A percentile compares a stretch with the other conserved stretches of the same genome.
phyloP scores from a whole-genome alignment of 2,888 invertebrate species.

The Pheosia gnoma region DNA sequence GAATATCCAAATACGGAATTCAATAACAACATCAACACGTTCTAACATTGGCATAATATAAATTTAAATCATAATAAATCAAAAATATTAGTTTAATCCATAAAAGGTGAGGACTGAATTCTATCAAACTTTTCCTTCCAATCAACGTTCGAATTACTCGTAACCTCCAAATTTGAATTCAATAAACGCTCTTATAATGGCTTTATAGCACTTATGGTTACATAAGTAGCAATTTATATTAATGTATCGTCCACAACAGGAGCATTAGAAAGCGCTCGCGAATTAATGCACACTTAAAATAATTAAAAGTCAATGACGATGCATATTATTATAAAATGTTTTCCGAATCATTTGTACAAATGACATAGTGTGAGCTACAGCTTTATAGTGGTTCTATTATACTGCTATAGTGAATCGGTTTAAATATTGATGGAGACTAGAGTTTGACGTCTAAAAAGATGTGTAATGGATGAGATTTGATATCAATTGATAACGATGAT shows the following conservation, averaged over 20 bases:
- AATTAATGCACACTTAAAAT: slow-evolving; percentile 47
- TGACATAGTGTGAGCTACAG: slow-evolving; percentile 6
- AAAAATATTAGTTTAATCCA: slow-evolving; percentile 1
- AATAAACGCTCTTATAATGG: background rate
- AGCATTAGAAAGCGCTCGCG: slow-evolving; percentile 48
- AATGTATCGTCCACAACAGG: slow-evolving; percentile 16
- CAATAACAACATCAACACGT: background rate
- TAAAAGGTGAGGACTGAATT: background rate
- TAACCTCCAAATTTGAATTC: background rate
- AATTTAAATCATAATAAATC: slow-evolving; percentile 3
- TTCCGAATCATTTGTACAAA: slow-evolving; percentile 4
- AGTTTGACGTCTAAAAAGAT: slow-evolving; percentile 6
- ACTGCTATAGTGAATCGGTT: slow-evolving; percentile 4
- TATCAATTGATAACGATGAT: slow-evolving; percentile 3
- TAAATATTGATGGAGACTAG: slow-evolving; percentile 2
- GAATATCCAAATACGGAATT: slow-evolving; percentile 4
- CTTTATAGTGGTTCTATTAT: slow-evolving; percentile 2
- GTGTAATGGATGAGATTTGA: slow-evolving; percentile 4
- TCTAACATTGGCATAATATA: background rate
- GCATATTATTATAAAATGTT: slow-evolving; percentile 20
- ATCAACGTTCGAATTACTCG: background rate
- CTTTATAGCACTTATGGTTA: slow-evolving; percentile 9
- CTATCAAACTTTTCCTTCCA: background rate
- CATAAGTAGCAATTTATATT: slow-evolving; percentile 17
- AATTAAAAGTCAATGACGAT: slow-evolving; percentile 47